phyloP scores from a whole-genome alignment of 2,888 invertebrate genomes.

The Octonoba sinensis region DNA sequence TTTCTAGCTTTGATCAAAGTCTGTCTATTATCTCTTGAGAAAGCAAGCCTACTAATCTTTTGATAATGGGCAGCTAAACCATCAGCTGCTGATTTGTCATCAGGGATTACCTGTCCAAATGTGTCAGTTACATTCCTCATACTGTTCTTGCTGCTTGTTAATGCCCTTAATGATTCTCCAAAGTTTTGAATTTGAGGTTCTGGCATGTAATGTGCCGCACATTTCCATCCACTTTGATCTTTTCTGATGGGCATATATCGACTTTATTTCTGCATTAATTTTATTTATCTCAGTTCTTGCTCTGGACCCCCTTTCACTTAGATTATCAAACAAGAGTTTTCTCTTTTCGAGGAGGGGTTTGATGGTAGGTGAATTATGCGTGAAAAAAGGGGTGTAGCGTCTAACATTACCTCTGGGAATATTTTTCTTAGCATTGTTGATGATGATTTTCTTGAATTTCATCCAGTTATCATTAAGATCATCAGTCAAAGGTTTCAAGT shows the following conservation, averaged over 20 bases:
- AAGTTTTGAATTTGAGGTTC: constrained; percentile 21
- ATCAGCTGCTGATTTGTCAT: too few species aligned
- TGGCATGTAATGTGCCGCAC: constrained; percentile 22
- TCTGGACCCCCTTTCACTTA: neutral
- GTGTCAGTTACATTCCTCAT: too few species aligned
- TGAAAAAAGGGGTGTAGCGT: neutral
- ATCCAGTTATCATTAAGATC: neutral
- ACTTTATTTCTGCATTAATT: too few species aligned
- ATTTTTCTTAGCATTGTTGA: neutral
- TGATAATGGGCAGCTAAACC: constrained; percentile 3
- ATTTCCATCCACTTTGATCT: constrained; percentile 40
- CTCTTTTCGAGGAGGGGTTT: constrained; percentile 6
- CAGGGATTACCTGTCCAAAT: too few species aligned
- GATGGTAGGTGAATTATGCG: neutral
- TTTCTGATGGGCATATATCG: too few species aligned
- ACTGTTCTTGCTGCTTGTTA: too few species aligned
- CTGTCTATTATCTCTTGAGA: neutral
- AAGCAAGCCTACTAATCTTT: too few species aligned
- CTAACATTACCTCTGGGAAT: constrained; percentile 13
- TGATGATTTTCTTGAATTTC: neutral
- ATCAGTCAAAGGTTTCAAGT: constrained; percentile 1
- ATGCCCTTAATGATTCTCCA: constrained; percentile 26
- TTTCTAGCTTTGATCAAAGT: constrained; percentile 14
- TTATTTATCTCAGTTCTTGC: constrained; percentile 22
- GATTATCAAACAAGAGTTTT: neutral